Evolutionary conservation across 2,113 vertebrate genomes (phyloP), one percentile per base, ranked within the genome.

Genomic region (Myiagra hebetior): DNA sequence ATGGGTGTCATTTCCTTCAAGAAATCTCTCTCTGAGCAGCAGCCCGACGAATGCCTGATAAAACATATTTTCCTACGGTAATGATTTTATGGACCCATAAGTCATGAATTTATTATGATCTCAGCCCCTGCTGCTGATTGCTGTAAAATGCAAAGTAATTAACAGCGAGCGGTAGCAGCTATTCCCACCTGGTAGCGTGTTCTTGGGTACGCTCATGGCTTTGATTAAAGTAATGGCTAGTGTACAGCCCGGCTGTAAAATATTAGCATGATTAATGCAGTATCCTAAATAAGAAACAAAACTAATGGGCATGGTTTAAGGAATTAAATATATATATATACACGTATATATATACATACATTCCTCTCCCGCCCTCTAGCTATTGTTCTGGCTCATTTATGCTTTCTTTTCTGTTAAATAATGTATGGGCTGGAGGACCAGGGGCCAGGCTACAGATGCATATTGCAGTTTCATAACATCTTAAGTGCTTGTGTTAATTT

Each of bases 31-130:
- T 98, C 97, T 98, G 98, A 98, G 98, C 98, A 98, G 97, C 86
- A 57, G 98, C 97, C 98, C 97, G 77, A 97, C 95, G 96, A 98
- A 98, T 97, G 97, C 98, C 96, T 96, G 96, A 98, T 98, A 98
- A 98, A 98, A 98, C 98, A 98, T 98, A 98, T 98, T 98, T 98
- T 98, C 98, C 98, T 98, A 98, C 72, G 86, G 98, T 98, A 98
- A 98, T 98, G 98, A 98, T 98, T 98, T 98, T 98, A 98, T 98
- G 98, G 98, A 97, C 98, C 97, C 98, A 98, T 98, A 98, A 98
- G 98, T 98, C 98, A 98, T 98, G 98, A 98, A 98, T 98, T 98
- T 98, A 98, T 98, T 98, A 98, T 98, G 98, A 98, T 98, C 98
- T 98, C 98, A 98, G 97, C 96, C 98, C 98, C 97, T 97, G 98